These are phyloP conservation scores for Microctenopoma steveboyesi DNA, from an alignment of 2,797 vertebrate species.

Conservation along the genomic window DNA sequence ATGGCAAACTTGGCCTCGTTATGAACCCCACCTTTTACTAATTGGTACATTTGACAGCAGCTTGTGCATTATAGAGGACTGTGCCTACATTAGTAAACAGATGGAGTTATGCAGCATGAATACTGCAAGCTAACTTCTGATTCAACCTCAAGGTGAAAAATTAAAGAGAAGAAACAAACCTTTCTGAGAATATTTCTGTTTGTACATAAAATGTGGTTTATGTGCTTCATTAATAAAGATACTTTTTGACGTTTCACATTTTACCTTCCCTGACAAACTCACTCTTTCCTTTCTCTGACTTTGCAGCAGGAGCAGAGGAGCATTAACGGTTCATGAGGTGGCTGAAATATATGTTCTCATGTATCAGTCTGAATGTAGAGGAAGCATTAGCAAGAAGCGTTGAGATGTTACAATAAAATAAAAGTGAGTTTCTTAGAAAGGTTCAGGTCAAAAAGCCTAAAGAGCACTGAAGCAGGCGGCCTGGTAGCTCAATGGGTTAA, in stretches of 20 bases:
- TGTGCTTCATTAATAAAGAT: background rate
- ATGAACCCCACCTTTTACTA: constrained; percentile 46
- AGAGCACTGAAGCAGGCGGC: too few relatives aligned
- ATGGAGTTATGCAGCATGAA: constrained; percentile 7
- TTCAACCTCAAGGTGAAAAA: constrained; percentile 7
- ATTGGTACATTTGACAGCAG: constrained; percentile 51
- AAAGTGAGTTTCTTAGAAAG: background rate
- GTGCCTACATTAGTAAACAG: constrained; percentile 38
- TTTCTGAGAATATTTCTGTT: too few relatives aligned
- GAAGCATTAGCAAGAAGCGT: background rate
- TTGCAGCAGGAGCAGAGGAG: constrained; percentile 1
- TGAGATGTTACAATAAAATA: background rate
- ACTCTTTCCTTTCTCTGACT: background rate
- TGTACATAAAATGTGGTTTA: background rate
- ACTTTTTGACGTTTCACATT: background rate
- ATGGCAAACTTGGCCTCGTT: constrained; percentile 36
- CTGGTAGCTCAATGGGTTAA: too few relatives aligned
- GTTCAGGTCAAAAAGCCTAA: background rate
- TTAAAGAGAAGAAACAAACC: background rate
- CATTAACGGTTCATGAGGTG: background rate
- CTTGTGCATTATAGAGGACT: constrained; percentile 35
- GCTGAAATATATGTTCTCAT: background rate
- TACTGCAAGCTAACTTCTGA: constrained; percentile 2
- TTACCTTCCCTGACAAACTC: background rate
- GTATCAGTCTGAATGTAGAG: background rate